Percentiles rank a stretch among this genome's conserved stretches.
Evolutionary conservation across 2,888 invertebrate species (phyloP).

Genomic region (Bombylius discolor): DNA sequence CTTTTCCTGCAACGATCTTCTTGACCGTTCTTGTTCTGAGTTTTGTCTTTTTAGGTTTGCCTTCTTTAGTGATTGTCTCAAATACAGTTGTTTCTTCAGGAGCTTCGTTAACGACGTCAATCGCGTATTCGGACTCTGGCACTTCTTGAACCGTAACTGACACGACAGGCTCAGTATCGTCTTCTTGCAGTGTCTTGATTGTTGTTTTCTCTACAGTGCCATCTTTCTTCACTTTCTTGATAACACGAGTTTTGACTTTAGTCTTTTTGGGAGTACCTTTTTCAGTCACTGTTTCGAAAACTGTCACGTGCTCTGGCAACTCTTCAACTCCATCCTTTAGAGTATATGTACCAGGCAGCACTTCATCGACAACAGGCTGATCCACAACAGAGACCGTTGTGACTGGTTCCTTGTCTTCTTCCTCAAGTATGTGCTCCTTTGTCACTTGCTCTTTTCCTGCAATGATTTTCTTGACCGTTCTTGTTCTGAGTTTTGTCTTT

Average conservation of each 20-base stretch:
- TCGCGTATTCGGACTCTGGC: conserved; percentile 13
- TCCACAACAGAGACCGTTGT: conserved; percentile 27
- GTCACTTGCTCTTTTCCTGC: conserved; percentile 25
- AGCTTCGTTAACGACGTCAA: conserved; percentile 20
- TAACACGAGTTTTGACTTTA: conserved; percentile 16
- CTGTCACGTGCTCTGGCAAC: conserved; percentile 18
- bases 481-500: conserved; percentile 27
- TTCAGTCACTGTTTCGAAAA: conserved; percentile 22
- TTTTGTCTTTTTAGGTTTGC: conserved; percentile 19
- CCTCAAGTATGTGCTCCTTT: conserved; percentile 24
- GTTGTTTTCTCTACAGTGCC: conserved; percentile 23
- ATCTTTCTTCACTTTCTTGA: conserved; percentile 11
- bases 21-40: conserved; percentile 27
- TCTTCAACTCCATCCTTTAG: conserved; percentile 21
- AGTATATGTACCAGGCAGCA: conserved; percentile 11
- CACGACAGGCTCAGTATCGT: conserved; percentile 24
- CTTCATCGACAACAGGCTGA: not conserved
- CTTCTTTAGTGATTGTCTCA: conserved; percentile 24
- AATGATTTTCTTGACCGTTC: conserved; percentile 25
- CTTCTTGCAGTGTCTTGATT: conserved; percentile 24
- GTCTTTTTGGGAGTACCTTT: conserved; percentile 28
- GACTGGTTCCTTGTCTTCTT: conserved; percentile 28
- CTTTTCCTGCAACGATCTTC: conserved; percentile 28
- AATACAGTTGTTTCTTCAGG: conserved; percentile 33
- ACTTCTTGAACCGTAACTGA: conserved; percentile 19